phyloP scores from a whole-genome alignment of 2,113 vertebrate species.

The Corydoras maculifer region DNA sequence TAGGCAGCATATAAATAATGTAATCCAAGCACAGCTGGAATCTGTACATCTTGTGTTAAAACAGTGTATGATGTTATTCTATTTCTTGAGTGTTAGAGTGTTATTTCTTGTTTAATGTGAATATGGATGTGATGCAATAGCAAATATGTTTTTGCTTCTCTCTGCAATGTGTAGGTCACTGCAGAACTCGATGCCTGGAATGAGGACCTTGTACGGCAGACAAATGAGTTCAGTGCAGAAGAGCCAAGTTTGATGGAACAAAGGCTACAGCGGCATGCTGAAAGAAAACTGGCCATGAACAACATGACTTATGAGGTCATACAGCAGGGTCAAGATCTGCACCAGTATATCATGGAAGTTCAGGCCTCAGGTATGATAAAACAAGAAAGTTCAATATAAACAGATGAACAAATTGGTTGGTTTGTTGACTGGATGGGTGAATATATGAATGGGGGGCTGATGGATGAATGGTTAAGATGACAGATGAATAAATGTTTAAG shows the following conservation, averaged over 20 bases:
- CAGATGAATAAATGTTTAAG: not conserved
- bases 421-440: not conserved
- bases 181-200: slow-evolving; percentile 94
- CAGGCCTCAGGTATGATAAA: slow-evolving; percentile 83
- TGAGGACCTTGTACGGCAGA: slow-evolving; percentile 88
- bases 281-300: slow-evolving; percentile 92
- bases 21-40: too few species aligned
- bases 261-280: slow-evolving; percentile 85
- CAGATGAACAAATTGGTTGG: too few species aligned
- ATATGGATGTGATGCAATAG: too few species aligned
- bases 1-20: not conserved
- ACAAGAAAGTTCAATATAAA: not conserved
- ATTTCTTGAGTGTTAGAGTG: too few species aligned
- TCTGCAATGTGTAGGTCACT: slow-evolving; percentile 72
- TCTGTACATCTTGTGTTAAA: too few species aligned
- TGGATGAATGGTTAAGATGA: not conserved
- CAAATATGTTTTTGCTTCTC: slow-evolving; percentile 9
- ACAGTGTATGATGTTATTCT: too few species aligned
- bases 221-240: slow-evolving; percentile 80
- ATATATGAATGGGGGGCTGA: not conserved
- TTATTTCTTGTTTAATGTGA: too few species aligned
- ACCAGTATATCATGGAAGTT: slow-evolving; percentile 98
- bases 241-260: slow-evolving; percentile 87
- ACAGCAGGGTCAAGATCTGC: slow-evolving; percentile 95
- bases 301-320: slow-evolving; percentile 98